Evolutionary conservation across 2,113 vertebrate species (phyloP), one percentile per base, ranked within the genome.

Genomic region (Falco punctatus): DNA sequence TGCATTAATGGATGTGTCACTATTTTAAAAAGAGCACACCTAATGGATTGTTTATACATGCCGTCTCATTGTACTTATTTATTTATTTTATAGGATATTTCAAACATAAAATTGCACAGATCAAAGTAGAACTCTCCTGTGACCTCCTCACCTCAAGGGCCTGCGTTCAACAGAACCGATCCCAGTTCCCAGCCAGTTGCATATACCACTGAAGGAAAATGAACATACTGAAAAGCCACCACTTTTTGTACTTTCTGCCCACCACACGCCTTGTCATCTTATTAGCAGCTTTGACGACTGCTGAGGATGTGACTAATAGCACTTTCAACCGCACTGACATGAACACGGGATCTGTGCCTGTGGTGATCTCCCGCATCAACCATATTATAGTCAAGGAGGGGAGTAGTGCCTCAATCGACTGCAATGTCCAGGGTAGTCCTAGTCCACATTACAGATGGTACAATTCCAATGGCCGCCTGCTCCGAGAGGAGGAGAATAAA

Each of bases 331-430:
- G 52, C 96, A 98, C 98, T 2, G 95, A 86, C 40, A 14, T 64
- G 24, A 96, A 91, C 32, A 46, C 54, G 4, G 98, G 98, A 49
- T 98, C 98, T 5, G 97, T 98, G 90, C 99, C 99, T 2, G 64
- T 96, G 59, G 97, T 98, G 58, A 97, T 98, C 93, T 98, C 98
- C 69, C 98, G 54, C 92, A 97, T 98, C 8, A 98, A 98, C 95
- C 99, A 99, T 96, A 98, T 99, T 92, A 99, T 99, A 61, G 99
- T 98, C 96, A 98, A 98, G 59, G 99, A 99, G 97, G 99, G 99
- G 51, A 99, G 98, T 87, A 99, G 98, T 90, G 99, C 98, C 90
- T 97, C 99, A 98, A 99, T 99, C 33, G 98, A 99, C 92, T 99
- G 99, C 97, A 99, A 99, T 21, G 97, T 99, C 94, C 98, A 98